Evolutionary conservation across 2,113 vertebrate species (phyloP).

Genomic region (Fulica atra): DNA sequence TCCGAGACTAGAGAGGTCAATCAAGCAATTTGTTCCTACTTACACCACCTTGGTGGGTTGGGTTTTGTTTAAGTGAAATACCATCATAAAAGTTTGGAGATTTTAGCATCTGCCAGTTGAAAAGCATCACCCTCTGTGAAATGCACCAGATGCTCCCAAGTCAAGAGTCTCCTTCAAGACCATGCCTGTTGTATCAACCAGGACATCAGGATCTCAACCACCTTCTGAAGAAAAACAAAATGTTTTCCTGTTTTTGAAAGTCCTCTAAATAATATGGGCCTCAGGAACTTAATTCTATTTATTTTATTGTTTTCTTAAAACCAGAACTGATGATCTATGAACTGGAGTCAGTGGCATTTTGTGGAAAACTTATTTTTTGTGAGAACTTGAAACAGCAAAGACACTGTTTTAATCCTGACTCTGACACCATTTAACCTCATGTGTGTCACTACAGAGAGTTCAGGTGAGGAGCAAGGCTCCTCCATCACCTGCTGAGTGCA

Average conservation of each 20-base stretch:
- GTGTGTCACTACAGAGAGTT: rapidly evolving
- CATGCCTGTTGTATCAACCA: background rate
- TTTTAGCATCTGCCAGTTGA: background rate
- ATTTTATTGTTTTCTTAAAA: background rate
- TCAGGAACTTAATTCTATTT: background rate
- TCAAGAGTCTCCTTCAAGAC: background rate
- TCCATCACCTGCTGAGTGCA: rapidly evolving
- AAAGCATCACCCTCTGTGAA: background rate
- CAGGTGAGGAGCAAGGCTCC: background rate
- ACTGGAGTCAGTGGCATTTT: background rate
- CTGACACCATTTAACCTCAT: background rate
- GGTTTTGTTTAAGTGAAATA: background rate
- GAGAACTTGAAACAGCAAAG: background rate
- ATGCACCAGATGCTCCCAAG: background rate
- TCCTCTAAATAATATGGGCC: background rate
- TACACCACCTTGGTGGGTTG: background rate
- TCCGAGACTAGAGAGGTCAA: background rate
- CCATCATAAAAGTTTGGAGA: background rate
- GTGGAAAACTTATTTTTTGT: background rate
- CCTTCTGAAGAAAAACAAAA: background rate
- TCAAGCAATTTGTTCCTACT: background rate
- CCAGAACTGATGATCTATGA: background rate
- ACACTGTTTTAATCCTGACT: background rate
- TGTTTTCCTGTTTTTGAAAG: background rate
- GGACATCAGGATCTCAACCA: background rate